Evolutionary conservation across 1,140 invertebrate genomes (phyloP).

Genomic region (Drosophila trapezifrons): DNA sequence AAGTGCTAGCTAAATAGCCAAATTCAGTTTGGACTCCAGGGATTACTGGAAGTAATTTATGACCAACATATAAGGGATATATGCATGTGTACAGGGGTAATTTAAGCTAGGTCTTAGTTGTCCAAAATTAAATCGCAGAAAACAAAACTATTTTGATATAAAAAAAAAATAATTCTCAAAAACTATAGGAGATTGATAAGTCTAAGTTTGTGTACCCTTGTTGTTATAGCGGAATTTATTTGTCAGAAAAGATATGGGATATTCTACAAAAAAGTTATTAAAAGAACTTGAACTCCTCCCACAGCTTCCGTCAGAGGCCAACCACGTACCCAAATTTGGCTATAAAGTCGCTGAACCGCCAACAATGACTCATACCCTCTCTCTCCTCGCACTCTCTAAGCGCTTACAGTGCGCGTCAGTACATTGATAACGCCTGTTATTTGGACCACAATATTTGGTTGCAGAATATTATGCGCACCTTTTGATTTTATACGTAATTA

Average conservation of each 20-base stretch:
- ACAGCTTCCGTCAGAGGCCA: background rate
- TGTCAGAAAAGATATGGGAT: too few relatives aligned
- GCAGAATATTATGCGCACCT: constrained; percentile 6
- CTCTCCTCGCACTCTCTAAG: constrained; percentile 9
- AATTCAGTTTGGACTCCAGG: background rate
- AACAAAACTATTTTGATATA: too few relatives aligned
- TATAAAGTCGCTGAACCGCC: background rate
- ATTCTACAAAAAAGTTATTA: background rate
- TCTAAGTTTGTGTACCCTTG: too few relatives aligned
- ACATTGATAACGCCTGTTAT: constrained; percentile 6
- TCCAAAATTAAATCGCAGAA: too few relatives aligned
- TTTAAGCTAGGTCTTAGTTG: too few relatives aligned
- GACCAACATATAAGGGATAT: too few relatives aligned
- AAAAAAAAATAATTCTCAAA: too few relatives aligned
- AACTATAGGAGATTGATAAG: too few relatives aligned
- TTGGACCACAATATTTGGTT: background rate
- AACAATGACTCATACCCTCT: background rate
- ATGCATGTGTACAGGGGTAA: too few relatives aligned
- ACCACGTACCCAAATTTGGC: background rate
- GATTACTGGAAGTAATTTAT: background rate
- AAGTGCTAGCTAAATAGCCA: background rate
- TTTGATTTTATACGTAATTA: background rate
- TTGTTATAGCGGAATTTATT: too few relatives aligned
- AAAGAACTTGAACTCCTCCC: background rate
- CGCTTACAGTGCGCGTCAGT: constrained; percentile 14